Base-by-base conservation (phyloP, 1,140 invertebrate genomes). In the Epicauta chinensis region DNA sequence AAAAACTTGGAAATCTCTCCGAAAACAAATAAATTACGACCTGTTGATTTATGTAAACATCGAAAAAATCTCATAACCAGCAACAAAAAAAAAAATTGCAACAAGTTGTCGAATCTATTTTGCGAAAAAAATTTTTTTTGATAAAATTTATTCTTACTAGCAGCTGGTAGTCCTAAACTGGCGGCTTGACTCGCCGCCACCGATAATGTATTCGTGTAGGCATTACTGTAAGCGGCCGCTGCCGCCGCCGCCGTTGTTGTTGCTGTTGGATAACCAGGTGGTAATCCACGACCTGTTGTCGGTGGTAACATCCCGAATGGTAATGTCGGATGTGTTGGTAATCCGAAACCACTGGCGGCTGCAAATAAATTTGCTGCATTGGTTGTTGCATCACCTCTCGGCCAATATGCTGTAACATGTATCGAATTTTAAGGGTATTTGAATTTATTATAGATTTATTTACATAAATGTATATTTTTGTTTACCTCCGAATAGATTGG, bases 131-230 rank as follows among this genome's bases (percentile, higher is more conserved):
- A 29, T 45, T 43, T 43, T 42, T 10, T 11, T 10, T 32, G 16
- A 13, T 17, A 11, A 43, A 78, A 23, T 4, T 23, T 3, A 23
- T 23, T 23, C 79, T 80, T 63, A 83, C 81, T 83, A 64, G 81
- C 80, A 41, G 70, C 71, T 32, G 81, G 80, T 60, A 81, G 72
- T 54, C 82, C 81, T 58, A 90, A 71, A 63, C 83, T 87, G 30
- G 86, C 86, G 17, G 86, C 86, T 71, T 89, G 87, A 68, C 81
- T 88, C 45, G 86, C 87, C 17, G 85, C 86, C 48, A 87, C 86
- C 52, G 84, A 84, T 55, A 89, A 77, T 35, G 86, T 88, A 49
- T 83, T 85, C 46, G 83, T 80, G 64, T 82, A 81, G 56, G 81
- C 79, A 64, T 79, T 79, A 60, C 69, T 72, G 50, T 69, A 75